These are phyloP conservation scores for Bos javanicus DNA, from an alignment of 2,113 vertebrate genomes.

Conservation along the genomic window DNA sequence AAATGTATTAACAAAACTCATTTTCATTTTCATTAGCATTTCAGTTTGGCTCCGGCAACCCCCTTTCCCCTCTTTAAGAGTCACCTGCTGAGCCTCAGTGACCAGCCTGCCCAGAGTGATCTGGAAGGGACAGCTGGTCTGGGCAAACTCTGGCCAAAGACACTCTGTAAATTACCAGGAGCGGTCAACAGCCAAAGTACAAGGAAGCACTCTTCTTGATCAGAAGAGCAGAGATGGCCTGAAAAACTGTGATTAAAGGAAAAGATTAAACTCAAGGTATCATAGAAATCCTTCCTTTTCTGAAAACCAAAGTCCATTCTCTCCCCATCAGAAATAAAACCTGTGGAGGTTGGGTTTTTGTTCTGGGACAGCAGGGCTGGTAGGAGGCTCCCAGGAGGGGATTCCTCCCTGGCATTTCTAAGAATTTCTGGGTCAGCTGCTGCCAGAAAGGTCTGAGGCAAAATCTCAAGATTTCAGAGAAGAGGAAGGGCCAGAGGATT, in stretches of 20 bases:
- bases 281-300: neutral
- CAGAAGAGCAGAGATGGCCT: neutral
- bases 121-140: rapidly evolving
- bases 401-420: neutral
- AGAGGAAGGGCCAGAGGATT: neutral
- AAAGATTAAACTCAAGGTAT: neutral
- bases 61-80: conserved; percentile 46
- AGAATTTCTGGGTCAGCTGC: neutral
- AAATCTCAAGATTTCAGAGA: neutral
- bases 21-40: conserved; percentile 56
- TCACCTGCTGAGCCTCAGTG: neutral
- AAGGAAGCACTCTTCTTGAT: neutral
- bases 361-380: neutral
- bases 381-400: neutral
- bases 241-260: neutral
- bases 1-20: conserved; percentile 65
- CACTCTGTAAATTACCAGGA: neutral
- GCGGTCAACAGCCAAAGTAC: neutral
- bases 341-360: neutral
- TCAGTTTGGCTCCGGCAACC: conserved; percentile 60
- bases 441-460: neutral
- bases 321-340: neutral
- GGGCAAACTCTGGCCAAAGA: neutral
- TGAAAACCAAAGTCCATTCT: neutral
- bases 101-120: neutral